Percentiles rank a stretch among this genome's conserved stretches.
Evolutionary conservation across 2,888 invertebrate genomes (phyloP).

Genomic region (Tetramorium bicarinatum): DNA sequence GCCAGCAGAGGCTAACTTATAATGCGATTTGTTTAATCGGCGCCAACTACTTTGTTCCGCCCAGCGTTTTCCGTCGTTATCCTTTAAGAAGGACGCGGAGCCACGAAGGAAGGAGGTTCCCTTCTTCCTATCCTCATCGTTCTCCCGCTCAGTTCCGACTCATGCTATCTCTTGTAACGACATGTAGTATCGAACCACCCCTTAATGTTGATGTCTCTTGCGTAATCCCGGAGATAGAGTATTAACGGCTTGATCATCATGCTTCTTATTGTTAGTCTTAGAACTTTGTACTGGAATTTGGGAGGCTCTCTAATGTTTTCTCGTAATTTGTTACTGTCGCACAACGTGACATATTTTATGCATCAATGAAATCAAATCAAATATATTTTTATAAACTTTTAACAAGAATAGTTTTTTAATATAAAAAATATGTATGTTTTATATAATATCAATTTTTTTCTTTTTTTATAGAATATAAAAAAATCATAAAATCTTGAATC

Average conservation of each 20-base stretch:
- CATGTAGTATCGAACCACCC: slow-evolving; percentile 61
- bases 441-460: not conserved
- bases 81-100: slow-evolving; percentile 69
- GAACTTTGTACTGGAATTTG: not conserved
- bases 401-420: not conserved
- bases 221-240: slow-evolving; percentile 2
- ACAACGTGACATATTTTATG: not conserved
- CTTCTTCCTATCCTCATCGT: slow-evolving; percentile 31
- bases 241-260: slow-evolving; percentile 14
- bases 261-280: not conserved
- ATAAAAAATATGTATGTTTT: not conserved
- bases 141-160: slow-evolving; percentile 7
- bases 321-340: not conserved
- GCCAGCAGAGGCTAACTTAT: slow-evolving; percentile 85
- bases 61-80: slow-evolving; percentile 75
- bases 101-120: slow-evolving; percentile 53
- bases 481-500: not conserved
- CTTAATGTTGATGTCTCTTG: slow-evolving; percentile 4
- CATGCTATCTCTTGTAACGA: slow-evolving; percentile 56
- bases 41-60: slow-evolving; percentile 85
- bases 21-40: slow-evolving; percentile 86
- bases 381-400: not conserved
- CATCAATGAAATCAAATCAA: not conserved
- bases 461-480: not conserved
- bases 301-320: no score